Evolutionary conservation across 1,140 invertebrate genomes (phyloP).

Genomic region (Lamellibrachia luymesi): DNA sequence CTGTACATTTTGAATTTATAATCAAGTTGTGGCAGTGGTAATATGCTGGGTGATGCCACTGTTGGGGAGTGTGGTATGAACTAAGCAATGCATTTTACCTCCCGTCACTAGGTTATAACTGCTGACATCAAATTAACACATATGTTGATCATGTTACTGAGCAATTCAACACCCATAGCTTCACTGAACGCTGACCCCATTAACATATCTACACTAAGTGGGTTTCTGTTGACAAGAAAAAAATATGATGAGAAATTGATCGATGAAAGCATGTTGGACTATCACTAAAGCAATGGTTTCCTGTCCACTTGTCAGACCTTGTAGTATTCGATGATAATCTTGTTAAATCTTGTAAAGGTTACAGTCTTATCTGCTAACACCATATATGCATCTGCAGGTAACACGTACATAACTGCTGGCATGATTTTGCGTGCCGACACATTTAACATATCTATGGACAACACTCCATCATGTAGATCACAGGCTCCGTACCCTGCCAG

Average conservation of each 20-base stretch:
- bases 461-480: background rate
- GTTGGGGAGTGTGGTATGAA: background rate
- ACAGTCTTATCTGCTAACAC: background rate
- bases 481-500: background rate
- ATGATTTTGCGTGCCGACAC: too few species aligned
- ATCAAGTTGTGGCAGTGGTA: too few species aligned
- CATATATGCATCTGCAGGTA: background rate
- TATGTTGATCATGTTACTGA: background rate
- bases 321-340: background rate
- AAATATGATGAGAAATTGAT: too few species aligned
- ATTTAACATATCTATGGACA: background rate
- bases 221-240: too few species aligned
- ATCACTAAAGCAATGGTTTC: too few species aligned
- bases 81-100: background rate
- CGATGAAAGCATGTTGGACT: too few species aligned
- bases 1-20: too few species aligned
- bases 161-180: background rate
- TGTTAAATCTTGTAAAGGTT: background rate
- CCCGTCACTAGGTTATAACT: background rate
- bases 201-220: background rate
- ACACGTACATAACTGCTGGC: too few species aligned
- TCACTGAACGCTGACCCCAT: background rate
- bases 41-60: too few species aligned
- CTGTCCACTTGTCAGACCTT: too few species aligned
- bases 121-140: background rate